Evolutionary conservation across 2,113 vertebrate species (phyloP).

Genomic region (Paraplagusia blochii): DNA sequence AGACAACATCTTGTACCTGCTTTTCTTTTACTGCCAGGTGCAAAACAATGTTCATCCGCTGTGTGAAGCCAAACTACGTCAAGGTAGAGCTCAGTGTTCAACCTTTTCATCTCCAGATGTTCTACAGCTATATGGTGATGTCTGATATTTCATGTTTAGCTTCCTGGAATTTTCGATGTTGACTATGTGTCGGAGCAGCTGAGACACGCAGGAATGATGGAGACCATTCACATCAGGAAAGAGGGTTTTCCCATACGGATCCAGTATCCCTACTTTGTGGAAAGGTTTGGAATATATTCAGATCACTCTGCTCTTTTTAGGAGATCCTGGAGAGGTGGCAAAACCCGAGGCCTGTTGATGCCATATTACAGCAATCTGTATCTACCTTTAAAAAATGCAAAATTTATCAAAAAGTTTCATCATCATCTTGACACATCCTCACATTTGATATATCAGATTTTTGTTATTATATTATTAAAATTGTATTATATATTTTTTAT

Average conservation of each 20-base stretch:
- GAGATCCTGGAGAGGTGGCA: too few species aligned
- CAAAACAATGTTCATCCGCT: conserved; percentile 82
- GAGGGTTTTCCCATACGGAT: conserved; percentile 83
- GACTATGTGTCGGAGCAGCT: conserved; percentile 84
- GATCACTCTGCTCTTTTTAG: too few species aligned
- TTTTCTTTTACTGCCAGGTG: conserved; percentile 68
- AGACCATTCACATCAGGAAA: conserved; percentile 79
- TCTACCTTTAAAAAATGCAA: too few species aligned
- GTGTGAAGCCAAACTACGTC: conserved; percentile 83
- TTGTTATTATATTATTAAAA: too few species aligned
- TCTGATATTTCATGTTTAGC: conserved; percentile 55
- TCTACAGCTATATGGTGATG: not conserved
- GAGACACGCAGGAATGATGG: conserved; percentile 81
- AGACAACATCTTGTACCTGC: too few species aligned
- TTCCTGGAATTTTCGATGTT: conserved; percentile 84
- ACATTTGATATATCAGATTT: too few species aligned
- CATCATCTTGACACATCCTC: too few species aligned
- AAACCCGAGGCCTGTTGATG: too few species aligned
- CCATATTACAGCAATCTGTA: too few species aligned
- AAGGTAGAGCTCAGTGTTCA: conserved; percentile 74
- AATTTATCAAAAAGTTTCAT: too few species aligned
- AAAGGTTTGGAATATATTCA: conserved; percentile 71
- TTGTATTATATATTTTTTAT: too few species aligned
- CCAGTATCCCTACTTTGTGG: conserved; percentile 78
- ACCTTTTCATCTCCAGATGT: not conserved